Evolutionary conservation across 1,140 invertebrate species (phyloP).

Genomic region (Teleopsis dalmanni): DNA sequence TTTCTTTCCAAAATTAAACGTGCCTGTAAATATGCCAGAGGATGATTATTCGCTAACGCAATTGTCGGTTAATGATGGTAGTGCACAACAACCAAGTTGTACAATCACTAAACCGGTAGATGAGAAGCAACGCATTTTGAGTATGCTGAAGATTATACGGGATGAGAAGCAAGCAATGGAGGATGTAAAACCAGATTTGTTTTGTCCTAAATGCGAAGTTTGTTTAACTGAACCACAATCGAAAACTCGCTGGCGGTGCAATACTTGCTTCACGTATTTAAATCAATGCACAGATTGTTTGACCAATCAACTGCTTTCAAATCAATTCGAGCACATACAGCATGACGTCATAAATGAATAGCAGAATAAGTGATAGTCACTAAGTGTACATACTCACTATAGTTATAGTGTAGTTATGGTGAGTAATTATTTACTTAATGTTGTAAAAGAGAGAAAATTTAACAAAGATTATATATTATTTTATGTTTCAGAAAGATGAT

Average conservation of each 20-base stretch:
- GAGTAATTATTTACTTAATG: neutral
- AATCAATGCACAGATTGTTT: slow-evolving; percentile 35
- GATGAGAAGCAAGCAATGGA: slow-evolving; percentile 30
- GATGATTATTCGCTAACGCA: slow-evolving; percentile 35
- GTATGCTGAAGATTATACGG: slow-evolving; percentile 35
- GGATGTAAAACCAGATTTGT: slow-evolving; percentile 41
- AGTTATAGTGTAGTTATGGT: neutral
- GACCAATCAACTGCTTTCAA: slow-evolving; percentile 24
- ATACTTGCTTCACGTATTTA: slow-evolving; percentile 40
- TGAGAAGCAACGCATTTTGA: slow-evolving; percentile 18
- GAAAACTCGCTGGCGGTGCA: slow-evolving; percentile 65
- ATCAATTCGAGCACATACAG: slow-evolving; percentile 27
- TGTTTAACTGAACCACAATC: slow-evolving; percentile 60
- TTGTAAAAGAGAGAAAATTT: too few relatives aligned
- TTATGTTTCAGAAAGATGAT: too few relatives aligned
- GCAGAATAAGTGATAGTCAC: neutral
- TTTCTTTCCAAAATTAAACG: slow-evolving; percentile 69
- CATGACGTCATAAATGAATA: slow-evolving; percentile 26
- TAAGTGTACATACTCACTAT: too few relatives aligned
- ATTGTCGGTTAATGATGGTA: slow-evolving; percentile 13
- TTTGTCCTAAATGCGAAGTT: slow-evolving; percentile 57
- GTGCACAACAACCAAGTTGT: slow-evolving; percentile 4
- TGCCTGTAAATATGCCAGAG: slow-evolving; percentile 53
- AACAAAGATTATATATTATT: too few relatives aligned
- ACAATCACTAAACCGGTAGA: slow-evolving; percentile 9